These are phyloP conservation scores for Brachystomella parvula DNA, from an alignment of 1,140 invertebrate genomes.

Conservation along the genomic window DNA sequence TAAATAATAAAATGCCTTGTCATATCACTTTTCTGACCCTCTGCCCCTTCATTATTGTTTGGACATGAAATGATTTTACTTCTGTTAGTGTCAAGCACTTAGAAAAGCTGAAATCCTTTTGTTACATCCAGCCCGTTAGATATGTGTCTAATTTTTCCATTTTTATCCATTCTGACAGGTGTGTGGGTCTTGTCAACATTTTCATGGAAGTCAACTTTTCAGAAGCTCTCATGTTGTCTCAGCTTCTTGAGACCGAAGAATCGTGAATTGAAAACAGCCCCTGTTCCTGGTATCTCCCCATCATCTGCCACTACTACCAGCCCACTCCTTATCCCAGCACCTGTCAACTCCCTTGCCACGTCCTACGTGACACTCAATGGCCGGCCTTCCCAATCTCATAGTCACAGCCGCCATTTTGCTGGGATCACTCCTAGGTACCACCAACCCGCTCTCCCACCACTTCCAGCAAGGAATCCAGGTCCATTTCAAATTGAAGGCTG, in stretches of 20 bases:
- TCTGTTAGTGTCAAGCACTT: not conserved
- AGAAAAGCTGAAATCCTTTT: not conserved
- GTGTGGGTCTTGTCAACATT: constrained; percentile 36
- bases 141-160: not conserved
- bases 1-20: not conserved
- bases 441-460: constrained; percentile 26
- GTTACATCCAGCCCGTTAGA: not conserved
- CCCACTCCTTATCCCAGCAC: not conserved
- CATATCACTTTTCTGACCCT: constrained; percentile 6
- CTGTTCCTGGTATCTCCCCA: not conserved
- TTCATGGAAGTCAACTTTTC: constrained; percentile 30
- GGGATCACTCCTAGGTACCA: constrained; percentile 8
- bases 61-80: not conserved
- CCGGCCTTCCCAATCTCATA: not conserved
- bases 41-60: not conserved
- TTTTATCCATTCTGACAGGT: constrained; percentile 28
- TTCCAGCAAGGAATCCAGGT: constrained; percentile 25
- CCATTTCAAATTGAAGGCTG: constrained; percentile 29
- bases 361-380: constrained; percentile 8
- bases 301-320: not conserved
- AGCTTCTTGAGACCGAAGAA: not conserved
- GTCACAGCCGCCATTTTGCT: constrained; percentile 18
- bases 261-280: not conserved
- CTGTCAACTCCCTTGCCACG: constrained; percentile 8
- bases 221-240: not conserved